A percentile compares a stretch with the other conserved stretches of the same genome.
These are phyloP conservation scores for Protonibea diacanthus DNA, from an alignment of 2,797 vertebrate genomes.

Conservation along the genomic window DNA sequence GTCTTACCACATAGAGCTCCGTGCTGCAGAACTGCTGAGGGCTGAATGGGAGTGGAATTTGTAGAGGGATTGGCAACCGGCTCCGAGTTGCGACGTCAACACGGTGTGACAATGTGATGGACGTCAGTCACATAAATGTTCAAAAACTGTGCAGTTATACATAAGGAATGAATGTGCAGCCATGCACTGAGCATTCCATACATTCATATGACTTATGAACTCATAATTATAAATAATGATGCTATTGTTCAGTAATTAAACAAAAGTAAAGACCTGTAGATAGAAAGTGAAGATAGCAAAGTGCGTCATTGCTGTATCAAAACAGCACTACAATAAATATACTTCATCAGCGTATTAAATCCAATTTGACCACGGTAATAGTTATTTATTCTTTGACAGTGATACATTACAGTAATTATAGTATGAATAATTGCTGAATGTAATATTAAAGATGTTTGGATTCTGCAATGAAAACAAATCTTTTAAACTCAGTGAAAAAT, in stretches of 20 bases:
- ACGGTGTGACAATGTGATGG: slow-evolving; percentile 28
- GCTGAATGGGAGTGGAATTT: slow-evolving; percentile 20
- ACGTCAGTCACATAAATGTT: slow-evolving; percentile 35
- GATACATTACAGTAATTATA: slow-evolving; percentile 9
- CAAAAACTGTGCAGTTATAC: slow-evolving; percentile 3
- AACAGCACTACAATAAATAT: neutral
- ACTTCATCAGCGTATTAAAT: neutral
- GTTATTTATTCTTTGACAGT: neutral
- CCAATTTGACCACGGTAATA: neutral
- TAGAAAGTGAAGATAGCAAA: neutral
- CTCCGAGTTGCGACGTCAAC: neutral
- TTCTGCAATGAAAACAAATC: neutral
- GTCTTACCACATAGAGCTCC: slow-evolving; percentile 3
- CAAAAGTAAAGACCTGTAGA: neutral
- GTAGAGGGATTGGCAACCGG: neutral
- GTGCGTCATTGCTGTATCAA: neutral
- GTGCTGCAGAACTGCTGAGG: neutral
- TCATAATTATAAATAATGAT: neutral
- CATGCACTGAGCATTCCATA: neutral
- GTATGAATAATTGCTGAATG: neutral
- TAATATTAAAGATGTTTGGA: slow-evolving; percentile 16
- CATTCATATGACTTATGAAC: neutral
- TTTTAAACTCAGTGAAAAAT: slow-evolving; percentile 1
- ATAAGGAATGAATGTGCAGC: neutral
- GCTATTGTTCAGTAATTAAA: neutral